Base-by-base conservation (phyloP, 2,797 vertebrate genomes). In the Neosilurus mollespiculum region DNA sequence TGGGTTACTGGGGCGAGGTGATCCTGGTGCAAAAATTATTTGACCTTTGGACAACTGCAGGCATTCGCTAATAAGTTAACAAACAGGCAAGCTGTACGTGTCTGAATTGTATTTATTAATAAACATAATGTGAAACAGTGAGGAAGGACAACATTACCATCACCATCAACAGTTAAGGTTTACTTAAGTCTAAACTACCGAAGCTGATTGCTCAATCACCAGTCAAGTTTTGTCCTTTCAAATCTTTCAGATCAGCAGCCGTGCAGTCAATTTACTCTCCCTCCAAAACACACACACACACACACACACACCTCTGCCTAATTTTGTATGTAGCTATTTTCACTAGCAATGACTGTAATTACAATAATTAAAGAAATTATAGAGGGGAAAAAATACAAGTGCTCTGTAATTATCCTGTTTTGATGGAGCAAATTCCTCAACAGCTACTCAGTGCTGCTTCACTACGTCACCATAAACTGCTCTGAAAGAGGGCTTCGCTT, bases 261-360 rank as follows among this genome's bases (percentile, higher is more conserved):
- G 1, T 12, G 11, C 30, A 75, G 5, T 72, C 70, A 30, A 20
- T 20, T 34, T 20, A 2, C 30, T 20, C 72, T 9, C 49, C 6
- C 71, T 26, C 51, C 9, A 7, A 18, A 22, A 30, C 24, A 11
- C 71, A 10, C 53, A 11, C 71, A 10, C 51, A 5, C 51, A 20
- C 71, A 56, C 71, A 56, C 53, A 58, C 30, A 67, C 65, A 20
- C 65, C 26, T 75, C 18, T 22, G 5, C 20, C 15, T 1, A 76
- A 14, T 9, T 76, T 18, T 22, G 54, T 54, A 76, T 54, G 26
- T 59, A 76, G 72, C 56, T 37, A 59, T 76, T 59, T 59, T 76
- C 59, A 76, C 54, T 30, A 59, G 34, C 73, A 59, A 76, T 76
- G 59, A 59, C 73, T 37, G 26, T 76, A 76, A 76, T 76, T 37